phyloP scores from a whole-genome alignment of 2,113 vertebrate genomes.

The Hippocampus zosterae region DNA sequence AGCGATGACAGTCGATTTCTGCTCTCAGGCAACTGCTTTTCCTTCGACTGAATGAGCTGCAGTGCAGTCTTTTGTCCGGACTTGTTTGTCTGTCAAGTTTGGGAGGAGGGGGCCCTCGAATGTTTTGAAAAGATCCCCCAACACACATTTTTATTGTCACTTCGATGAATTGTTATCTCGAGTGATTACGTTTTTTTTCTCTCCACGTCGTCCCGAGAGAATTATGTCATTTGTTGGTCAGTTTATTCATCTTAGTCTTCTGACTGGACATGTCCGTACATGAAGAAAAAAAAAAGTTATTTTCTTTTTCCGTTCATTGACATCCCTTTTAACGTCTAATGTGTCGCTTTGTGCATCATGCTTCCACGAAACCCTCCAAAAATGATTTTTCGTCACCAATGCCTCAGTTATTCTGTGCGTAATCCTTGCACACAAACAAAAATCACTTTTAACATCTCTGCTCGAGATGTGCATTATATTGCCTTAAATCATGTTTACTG shows the following conservation, averaged over 20 bases:
- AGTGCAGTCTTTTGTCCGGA: conserved; percentile 64
- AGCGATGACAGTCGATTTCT: background rate
- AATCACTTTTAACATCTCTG: background rate
- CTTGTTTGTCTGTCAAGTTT: conserved; percentile 42
- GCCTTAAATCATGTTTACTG: background rate
- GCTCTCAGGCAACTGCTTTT: conserved; percentile 7
- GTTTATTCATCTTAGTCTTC: background rate
- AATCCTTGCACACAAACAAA: background rate
- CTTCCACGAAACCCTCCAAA: too few relatives aligned
- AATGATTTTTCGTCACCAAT: too few relatives aligned
- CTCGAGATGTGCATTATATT: background rate
- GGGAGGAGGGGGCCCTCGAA: background rate
- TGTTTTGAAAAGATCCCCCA: background rate
- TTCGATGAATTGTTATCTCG: background rate
- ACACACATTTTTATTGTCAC: background rate
- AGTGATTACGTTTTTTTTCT: background rate
- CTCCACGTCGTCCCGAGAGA: background rate
- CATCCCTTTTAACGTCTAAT: background rate
- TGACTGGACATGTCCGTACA: conserved; percentile 56
- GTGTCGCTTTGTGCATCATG: too few relatives aligned
- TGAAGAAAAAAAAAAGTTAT: conserved; percentile 4
- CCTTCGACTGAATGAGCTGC: conserved; percentile 46
- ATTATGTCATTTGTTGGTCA: background rate
- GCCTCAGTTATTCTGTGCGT: too few relatives aligned
- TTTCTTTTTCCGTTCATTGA: background rate